Evolutionary conservation across 2,888 invertebrate species (phyloP).

Genomic region (Acleris holmiana): DNA sequence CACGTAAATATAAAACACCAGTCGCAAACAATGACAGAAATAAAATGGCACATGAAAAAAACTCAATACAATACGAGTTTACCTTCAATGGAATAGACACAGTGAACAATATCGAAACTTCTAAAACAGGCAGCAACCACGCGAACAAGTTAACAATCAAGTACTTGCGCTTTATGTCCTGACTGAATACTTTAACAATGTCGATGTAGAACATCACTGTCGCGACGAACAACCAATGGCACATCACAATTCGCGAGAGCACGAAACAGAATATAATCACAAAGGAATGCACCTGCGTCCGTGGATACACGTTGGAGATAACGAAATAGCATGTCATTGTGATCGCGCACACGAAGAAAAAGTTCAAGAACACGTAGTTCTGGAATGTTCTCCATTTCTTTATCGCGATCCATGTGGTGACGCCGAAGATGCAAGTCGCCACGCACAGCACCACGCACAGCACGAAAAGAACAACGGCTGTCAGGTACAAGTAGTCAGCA

Average conservation of each 20-base stretch:
- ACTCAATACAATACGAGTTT: slow-evolving; percentile 11
- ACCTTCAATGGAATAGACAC: slow-evolving; percentile 22
- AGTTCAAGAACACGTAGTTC: slow-evolving; percentile 34
- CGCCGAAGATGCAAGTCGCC: slow-evolving; percentile 15
- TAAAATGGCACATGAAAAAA: slow-evolving; percentile 17
- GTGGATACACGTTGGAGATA: slow-evolving; percentile 8
- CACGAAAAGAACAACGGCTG: slow-evolving; percentile 8
- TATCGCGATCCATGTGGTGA: slow-evolving; percentile 25
- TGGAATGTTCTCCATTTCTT: slow-evolving; percentile 33
- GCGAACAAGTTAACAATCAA: slow-evolving; percentile 29
- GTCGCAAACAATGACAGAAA: slow-evolving; percentile 22
- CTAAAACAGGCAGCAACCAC: slow-evolving; percentile 21
- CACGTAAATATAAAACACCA: slow-evolving; percentile 17
- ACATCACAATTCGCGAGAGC: slow-evolving; percentile 21
- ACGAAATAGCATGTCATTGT: slow-evolving; percentile 22
- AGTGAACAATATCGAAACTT: slow-evolving; percentile 22
- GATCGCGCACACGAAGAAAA: slow-evolving; percentile 23
- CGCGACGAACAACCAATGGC: slow-evolving; percentile 30
- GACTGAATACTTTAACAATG: slow-evolving; percentile 32
- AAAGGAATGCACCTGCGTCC: neutral
- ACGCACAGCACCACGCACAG: slow-evolving; percentile 19
- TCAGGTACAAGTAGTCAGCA: slow-evolving; percentile 22
- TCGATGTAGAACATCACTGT: slow-evolving; percentile 37
- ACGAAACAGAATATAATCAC: slow-evolving; percentile 24
- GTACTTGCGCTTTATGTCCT: slow-evolving; percentile 12